phyloP scores from a whole-genome alignment of 1,140 invertebrate species.

The Belonocnema kinseyi region DNA sequence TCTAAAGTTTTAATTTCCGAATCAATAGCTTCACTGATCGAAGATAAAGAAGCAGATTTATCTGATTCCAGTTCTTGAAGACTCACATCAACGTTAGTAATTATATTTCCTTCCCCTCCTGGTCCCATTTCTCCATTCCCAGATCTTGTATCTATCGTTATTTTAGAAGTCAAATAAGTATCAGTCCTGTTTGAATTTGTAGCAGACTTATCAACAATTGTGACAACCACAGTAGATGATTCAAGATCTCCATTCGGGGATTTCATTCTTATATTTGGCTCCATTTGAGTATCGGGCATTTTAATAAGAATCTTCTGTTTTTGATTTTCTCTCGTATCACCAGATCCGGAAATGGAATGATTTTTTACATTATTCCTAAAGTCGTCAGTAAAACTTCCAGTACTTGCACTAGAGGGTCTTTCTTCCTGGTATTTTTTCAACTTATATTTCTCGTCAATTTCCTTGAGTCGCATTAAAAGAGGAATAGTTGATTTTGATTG shows the following conservation, averaged over 20 bases:
- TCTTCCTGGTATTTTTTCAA: constrained; percentile 44
- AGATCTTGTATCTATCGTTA: too few relatives aligned
- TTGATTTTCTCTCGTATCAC: neutral
- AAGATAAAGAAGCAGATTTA: too few relatives aligned
- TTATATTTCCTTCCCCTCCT: too few relatives aligned
- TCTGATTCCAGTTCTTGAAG: too few relatives aligned
- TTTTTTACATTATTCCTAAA: constrained; percentile 46
- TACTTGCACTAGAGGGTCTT: constrained; percentile 31
- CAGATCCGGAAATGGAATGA: constrained; percentile 38
- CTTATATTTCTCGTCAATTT: constrained; percentile 68
- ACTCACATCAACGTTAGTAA: too few relatives aligned
- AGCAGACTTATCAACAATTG: too few relatives aligned
- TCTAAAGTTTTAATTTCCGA: neutral
- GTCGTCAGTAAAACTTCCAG: neutral
- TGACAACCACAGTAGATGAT: too few relatives aligned
- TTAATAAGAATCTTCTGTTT: neutral
- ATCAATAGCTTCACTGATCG: neutral
- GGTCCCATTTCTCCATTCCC: too few relatives aligned
- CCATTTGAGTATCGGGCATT: constrained; percentile 31
- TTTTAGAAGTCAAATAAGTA: too few relatives aligned
- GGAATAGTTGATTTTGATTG: constrained; percentile 60
- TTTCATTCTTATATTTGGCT: constrained; percentile 1
- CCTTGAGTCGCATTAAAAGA: constrained; percentile 54
- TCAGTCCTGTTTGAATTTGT: too few relatives aligned
- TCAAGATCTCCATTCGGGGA: neutral